Conservation (phyloP, 2,113 vertebrate genomes). For the Tinamus guttatus region DNA sequence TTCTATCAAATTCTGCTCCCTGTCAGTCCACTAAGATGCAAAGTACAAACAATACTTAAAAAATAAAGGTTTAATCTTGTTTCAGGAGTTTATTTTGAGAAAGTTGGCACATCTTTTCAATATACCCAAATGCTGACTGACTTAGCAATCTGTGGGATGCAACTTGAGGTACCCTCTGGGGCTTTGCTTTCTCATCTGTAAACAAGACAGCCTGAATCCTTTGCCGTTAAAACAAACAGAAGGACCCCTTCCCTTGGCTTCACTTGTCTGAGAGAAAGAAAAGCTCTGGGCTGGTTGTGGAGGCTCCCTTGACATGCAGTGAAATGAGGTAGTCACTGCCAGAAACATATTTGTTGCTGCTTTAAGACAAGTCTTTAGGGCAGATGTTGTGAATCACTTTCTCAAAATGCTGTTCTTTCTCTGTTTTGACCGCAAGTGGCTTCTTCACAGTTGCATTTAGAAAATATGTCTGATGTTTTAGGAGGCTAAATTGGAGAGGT, state of each 20-base stretch:
- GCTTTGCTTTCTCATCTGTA: neutral
- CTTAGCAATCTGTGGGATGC: neutral
- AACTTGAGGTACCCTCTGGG: neutral
- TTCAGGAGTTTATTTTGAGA: neutral
- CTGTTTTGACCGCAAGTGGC: neutral
- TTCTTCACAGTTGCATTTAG: neutral
- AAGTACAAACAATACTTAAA: neutral
- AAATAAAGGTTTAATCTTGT: neutral
- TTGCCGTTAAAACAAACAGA: neutral
- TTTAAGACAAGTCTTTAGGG: neutral
- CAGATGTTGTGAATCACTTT: slow-evolving; percentile 10
- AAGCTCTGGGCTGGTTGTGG: neutral
- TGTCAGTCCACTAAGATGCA: neutral
- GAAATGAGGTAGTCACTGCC: neutral
- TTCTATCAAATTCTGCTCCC: slow-evolving; percentile 14
- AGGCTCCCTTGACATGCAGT: neutral
- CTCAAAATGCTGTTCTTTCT: slow-evolving; percentile 18
- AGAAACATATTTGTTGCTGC: neutral
- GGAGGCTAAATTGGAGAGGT: slow-evolving; percentile 28
- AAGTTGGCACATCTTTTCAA: neutral
- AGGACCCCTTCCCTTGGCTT: neutral
- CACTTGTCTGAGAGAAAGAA: neutral
- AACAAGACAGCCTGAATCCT: neutral
- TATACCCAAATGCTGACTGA: neutral
- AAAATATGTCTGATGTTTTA: slow-evolving; percentile 6